These are phyloP conservation scores for Australoheros scitulus DNA, from an alignment of 2,113 vertebrate species.

Conservation along the genomic window DNA sequence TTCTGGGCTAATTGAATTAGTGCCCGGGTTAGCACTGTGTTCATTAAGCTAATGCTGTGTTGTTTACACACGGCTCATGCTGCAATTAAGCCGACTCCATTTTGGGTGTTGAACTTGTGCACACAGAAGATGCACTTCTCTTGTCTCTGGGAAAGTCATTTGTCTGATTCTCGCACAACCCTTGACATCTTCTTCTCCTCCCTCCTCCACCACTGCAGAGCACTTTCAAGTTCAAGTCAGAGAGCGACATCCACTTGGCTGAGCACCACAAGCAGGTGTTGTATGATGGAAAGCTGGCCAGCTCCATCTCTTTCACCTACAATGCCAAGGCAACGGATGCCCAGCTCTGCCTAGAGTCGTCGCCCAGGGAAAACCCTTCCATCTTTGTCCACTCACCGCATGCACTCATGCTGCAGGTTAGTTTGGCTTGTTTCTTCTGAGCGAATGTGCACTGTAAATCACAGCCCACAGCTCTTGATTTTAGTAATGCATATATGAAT, in stretches of 20 bases:
- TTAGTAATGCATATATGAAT: constrained; percentile 1
- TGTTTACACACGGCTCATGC: constrained; percentile 63
- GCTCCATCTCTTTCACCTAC: constrained; percentile 97
- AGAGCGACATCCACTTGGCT: constrained; percentile 98
- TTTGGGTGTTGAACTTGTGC: constrained; percentile 52
- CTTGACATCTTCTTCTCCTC: constrained; percentile 7
- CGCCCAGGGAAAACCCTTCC: constrained; percentile 96
- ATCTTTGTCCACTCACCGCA: constrained; percentile 99
- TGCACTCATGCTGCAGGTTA: constrained; percentile 97
- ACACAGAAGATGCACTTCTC: neutral
- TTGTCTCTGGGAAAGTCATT: neutral
- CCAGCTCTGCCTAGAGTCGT: constrained; percentile 97
- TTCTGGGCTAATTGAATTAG: constrained; percentile 74
- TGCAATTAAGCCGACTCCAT: constrained; percentile 63
- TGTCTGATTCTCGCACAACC: neutral
- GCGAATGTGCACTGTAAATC: neutral
- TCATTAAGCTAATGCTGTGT: constrained; percentile 74
- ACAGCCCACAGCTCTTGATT: neutral
- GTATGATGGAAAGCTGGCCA: constrained; percentile 96
- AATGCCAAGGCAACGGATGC: constrained; percentile 98
- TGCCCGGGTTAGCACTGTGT: constrained; percentile 62
- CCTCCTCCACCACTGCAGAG: constrained; percentile 82
- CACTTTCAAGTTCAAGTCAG: constrained; percentile 99
- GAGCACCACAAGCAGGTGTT: constrained; percentile 99
- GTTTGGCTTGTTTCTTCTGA: constrained; percentile 38